Evolutionary conservation across 2,797 vertebrate species (phyloP), one percentile per base, ranked within the genome.

Genomic region (Capromys pilorides): DNA sequence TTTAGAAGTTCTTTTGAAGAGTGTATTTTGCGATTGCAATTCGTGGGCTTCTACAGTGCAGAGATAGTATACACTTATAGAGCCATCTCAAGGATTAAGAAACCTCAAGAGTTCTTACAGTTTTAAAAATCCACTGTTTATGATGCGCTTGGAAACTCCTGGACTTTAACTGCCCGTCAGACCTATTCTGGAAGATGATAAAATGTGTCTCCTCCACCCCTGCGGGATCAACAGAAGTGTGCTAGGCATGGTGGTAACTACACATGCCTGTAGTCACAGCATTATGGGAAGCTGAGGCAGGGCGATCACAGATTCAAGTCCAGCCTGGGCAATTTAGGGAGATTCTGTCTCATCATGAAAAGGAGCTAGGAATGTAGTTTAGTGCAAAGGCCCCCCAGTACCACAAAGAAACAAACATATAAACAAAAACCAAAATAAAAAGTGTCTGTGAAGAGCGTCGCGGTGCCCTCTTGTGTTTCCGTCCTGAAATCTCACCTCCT

Each of bases 401-500:
- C 28, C 8, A 9, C 49, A 79, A 79, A 79, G 28, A 54, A 77
- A 33, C 77, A 79, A 51, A 54, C 14, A 54, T 13, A 49, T 49
- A 51, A 49, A 49, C 41, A 49, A 77, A 75, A 45, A 14, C 71
- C 24, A 45, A 75, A 12, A 26, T 26, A 45, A 45, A 49, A 49
- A 49, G 26, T 1, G 1, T 16, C 77, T 26, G n/a, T 31, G 49
- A 85, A 39, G 93, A 36, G 22, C 71, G 21, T 24, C 36, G 22
- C 21, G 28, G 78, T 28, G 91, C 89, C 95, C 94, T 94, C 96
- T 91, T 51, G 94, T 94, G 93, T 81, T 87, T 84, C 49, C 62
- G n/a, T 66, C 16, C 81, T 82, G 45, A 85, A 94, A 95, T 3
- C 93, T 71, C 91, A 94, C 4, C 57, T 89, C 83, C 39, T n/a